Percentiles rank a stretch among this genome's conserved stretches.
Evolutionary conservation across 2,113 vertebrate species (phyloP).

Genomic region (Myrmecophaga tridactyla): DNA sequence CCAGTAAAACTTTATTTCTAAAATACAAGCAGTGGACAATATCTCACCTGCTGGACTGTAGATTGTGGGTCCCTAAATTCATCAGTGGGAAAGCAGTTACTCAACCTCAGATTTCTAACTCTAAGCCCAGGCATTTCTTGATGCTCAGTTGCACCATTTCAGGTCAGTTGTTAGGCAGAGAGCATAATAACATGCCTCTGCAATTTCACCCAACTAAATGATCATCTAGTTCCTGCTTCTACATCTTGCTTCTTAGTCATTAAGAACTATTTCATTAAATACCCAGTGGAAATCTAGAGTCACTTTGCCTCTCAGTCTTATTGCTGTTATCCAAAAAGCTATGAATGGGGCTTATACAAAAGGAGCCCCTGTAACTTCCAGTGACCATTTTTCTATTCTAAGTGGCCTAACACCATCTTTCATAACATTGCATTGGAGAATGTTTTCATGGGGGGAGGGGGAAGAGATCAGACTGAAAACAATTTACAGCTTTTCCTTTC

Average conservation of each 20-base stretch:
- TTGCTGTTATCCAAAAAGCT: background rate
- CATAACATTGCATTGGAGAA: background rate
- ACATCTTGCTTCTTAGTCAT: background rate
- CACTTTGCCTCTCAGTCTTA: background rate
- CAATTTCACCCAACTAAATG: background rate
- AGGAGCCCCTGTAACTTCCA: background rate
- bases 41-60: background rate
- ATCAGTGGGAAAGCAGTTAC: background rate
- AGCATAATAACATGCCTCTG: background rate
- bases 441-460: background rate
- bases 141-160: background rate
- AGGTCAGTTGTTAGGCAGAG: background rate
- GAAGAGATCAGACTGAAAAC: background rate
- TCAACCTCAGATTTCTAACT: background rate
- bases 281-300: background rate
- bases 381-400: background rate
- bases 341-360: background rate
- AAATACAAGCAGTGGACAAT: background rate
- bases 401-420: background rate
- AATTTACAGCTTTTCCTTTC: slow-evolving; percentile 16
- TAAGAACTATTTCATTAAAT: background rate
- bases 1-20: background rate
- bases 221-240: background rate
- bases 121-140: too few relatives aligned
- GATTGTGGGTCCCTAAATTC: background rate